Base-by-base conservation (phyloP, 2,888 invertebrate species). In the Amblyteles armatorius region DNA sequence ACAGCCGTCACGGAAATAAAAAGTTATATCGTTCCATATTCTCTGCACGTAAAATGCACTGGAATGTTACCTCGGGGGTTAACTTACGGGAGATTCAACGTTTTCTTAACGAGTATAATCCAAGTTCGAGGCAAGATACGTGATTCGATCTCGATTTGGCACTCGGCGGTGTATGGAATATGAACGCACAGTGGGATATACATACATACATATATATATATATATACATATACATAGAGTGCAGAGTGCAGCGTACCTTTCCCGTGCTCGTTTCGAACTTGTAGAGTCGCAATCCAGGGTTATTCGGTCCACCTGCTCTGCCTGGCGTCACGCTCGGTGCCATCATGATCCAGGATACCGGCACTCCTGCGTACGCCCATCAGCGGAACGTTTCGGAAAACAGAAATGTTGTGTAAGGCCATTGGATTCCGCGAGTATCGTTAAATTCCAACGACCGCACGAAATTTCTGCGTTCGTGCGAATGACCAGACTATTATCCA, bases 241-340 rank as follows among this genome's bases (percentile, higher is more conserved):
- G 16, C 60, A 22, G 11, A 29, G 22, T 55, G 9, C 16, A 73
- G 79, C 93, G 94, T 94, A 97, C 97, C 96, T 98, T 97, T 90
- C 98, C 98, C 74, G 97, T 96, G 92, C 97, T 96, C 87, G 97
- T 97, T 94, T 98, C 97, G 93, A 98, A 98, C 94, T 98, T 97
- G 95, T 98, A 98, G 68, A 98, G 96, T 87, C 98, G 95, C 86
- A 98, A 94, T 57, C 98, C 98, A 1, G 98, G 98, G 94, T 98
- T 98, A 92, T 98, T 98, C 77, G 97, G 96, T 57, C 97, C 97
- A 65, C 96, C 96, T 50, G 95, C 95, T 79, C 97, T 96, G 94
- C 97, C 96, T 0, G 99, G 99, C 82, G 98, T 98, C 87, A 99
- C 96, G 60, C 98, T 97, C 29, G 99, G 99, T 44, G 98, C 97